Conservation (phyloP, 2,797 vertebrate genomes). For the Silurus lanzhouensis region DNA sequence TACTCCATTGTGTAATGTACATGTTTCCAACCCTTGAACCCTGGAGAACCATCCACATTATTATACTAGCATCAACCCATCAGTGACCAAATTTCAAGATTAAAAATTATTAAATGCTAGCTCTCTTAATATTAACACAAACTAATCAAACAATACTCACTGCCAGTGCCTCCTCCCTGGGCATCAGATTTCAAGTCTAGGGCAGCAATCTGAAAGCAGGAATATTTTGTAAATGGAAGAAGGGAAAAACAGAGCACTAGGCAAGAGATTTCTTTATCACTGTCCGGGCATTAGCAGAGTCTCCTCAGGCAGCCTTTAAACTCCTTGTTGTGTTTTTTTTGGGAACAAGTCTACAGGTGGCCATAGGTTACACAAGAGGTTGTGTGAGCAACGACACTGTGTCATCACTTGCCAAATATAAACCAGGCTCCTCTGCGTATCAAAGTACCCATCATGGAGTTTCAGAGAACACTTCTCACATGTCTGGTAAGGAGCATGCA, state of each 20-base stretch:
- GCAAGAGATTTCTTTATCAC: not conserved
- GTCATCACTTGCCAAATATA: too few relatives aligned
- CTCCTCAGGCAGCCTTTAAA: too few relatives aligned
- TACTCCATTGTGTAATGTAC: not conserved
- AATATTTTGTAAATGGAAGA: not conserved
- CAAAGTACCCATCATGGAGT: too few relatives aligned
- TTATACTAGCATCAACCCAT: not conserved
- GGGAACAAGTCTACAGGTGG: too few relatives aligned
- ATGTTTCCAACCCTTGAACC: not conserved
- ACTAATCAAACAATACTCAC: constrained; percentile 78
- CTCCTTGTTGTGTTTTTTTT: too few relatives aligned
- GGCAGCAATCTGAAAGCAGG: constrained; percentile 86
- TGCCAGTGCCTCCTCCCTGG: constrained; percentile 86
- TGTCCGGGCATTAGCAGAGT: too few relatives aligned
- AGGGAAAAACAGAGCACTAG: not conserved
- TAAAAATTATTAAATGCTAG: not conserved
- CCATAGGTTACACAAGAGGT: too few relatives aligned
- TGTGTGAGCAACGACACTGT: too few relatives aligned
- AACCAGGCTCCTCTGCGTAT: too few relatives aligned
- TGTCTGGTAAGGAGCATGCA: too few relatives aligned
- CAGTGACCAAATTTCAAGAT: not conserved
- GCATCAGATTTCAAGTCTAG: constrained; percentile 94
- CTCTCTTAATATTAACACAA: not conserved
- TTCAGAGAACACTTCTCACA: too few relatives aligned
- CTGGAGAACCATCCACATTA: not conserved